Evolutionary conservation across 2,888 invertebrate species (phyloP), one percentile per base, ranked within the genome.

Genomic region (Pogonocherus hispidulus): DNA sequence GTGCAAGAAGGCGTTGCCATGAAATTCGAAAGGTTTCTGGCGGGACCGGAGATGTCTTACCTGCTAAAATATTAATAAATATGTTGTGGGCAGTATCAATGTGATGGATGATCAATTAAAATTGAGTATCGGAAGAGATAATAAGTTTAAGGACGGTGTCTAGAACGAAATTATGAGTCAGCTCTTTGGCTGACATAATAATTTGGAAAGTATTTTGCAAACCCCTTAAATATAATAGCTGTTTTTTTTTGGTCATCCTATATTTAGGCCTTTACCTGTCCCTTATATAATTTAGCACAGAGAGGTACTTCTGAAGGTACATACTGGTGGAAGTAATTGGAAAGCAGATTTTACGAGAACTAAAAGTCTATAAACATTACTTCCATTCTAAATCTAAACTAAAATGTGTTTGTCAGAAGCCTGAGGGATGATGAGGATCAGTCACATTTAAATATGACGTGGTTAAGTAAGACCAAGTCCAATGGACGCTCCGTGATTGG

Each of bases 81-180:
- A 55, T 20, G 55, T 55, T 37, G 20, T 20, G 19, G 37, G 8
- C 2, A n/a, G 35, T 37, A 55, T 37, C 14, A 41, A n/a, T n/a
- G 19, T 37, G 27, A 52, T 23, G 18, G 32, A 18, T 52, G 16
- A 8, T 23, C 16, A 23, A 51, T 51, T 32, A 52, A 52, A 52
- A 18, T 52, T 6, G 3, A 32, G 52, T 52, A 16, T 52, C 23
- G 14, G 5, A 23, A 14, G 23, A 14, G 11, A n/a, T 22, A 23
- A 22, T 49, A 32, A 32, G 47, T 3, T 1, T 19, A n/a, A 8
- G 19, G 18, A 19, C 11, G 22, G 6, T 49, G 22, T 22, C 49
- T 22, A 49, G 23, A 49, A 49, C 49, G 49, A 49, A 49, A 32
- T 27, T 52, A 11, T 52, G 52, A 52, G 9, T 52, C 52, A 9